Base-by-base conservation (phyloP, 2,888 invertebrate genomes). In the Oegoconia quadripuncta region DNA sequence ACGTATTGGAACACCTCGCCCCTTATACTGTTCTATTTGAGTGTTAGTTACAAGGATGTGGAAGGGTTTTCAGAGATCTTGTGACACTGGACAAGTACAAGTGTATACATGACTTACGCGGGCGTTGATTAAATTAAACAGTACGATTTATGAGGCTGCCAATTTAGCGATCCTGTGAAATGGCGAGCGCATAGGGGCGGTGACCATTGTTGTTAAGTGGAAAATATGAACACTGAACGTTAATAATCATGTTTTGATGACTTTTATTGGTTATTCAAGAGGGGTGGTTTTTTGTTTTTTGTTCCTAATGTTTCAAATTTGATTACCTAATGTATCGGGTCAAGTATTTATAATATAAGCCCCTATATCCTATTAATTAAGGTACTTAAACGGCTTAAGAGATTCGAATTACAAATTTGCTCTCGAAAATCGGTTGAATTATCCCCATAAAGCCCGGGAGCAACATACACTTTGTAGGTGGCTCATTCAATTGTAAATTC, bases 51-150 rank as follows among this genome's bases (percentile, higher is more conserved):
- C 42, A 51, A 48, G 50, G 48, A 46, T 55, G 47, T 50, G 48
- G 44, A 50, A 50, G 44, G 41, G 50, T 55, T 59, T 48, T 49
- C 39, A 58, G 48, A 50, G 77, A 48, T 68, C 77, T 60, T 14
- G 26, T 30, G 56, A 59, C 23, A 56, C 33, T 77, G 76, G 81
- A 59, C 49, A 44, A 44, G 54, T 52, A 51, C 55, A 63, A 62
- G 65, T 62, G 61, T 55, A 64, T 63, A 67, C 64, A 70, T 63
- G 61, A 71, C 73, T 73, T 68, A 76, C 70, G 61, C 63, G 69
- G 68, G 74, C 71, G 84, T 81, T 87, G 83, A 87, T 86, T 84
- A 77, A 86, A 87, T 86, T 86, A 84, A 83, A 81, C 61, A 71
- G 75, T 65, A 71, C 58, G 66, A 86, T 83, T 86, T 87, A 87